Percentiles rank a stretch among this genome's conserved stretches.
Conservation (phyloP, 2,113 vertebrate species). For the Eulemur macaco region DNA sequence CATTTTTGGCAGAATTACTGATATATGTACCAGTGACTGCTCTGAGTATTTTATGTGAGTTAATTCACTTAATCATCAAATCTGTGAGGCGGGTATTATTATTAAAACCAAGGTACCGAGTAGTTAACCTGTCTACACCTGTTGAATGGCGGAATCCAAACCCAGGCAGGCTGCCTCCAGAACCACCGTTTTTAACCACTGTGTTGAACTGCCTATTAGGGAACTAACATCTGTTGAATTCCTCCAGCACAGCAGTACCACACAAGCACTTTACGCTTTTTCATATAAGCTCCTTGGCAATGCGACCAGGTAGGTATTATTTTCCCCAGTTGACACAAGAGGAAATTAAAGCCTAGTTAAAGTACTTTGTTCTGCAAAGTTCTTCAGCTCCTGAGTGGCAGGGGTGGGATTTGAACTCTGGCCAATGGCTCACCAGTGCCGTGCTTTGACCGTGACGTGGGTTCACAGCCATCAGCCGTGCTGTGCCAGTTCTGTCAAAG, state of each 20-base stretch:
- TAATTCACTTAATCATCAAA: background rate
- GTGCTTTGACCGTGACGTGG: background rate
- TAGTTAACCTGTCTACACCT: background rate
- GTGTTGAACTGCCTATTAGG: background rate
- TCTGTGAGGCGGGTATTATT: background rate
- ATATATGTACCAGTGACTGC: no score
- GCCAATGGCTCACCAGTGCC: no score
- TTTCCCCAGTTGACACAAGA: background rate
- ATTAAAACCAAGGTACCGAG: background rate
- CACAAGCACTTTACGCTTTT: background rate
- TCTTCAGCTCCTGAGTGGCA: background rate
- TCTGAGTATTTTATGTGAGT: background rate
- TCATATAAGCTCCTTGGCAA: background rate
- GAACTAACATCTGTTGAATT: background rate
- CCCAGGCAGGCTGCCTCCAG: background rate
- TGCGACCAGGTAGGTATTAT: background rate
- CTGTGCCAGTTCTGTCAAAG: background rate
- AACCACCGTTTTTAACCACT: background rate
- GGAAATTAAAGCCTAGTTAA: background rate
- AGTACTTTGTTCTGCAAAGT: background rate
- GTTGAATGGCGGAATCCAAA: background rate
- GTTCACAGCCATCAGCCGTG: fast-evolving
- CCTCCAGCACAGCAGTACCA: background rate
- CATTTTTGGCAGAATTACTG: background rate
- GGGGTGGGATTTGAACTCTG: background rate